Evolutionary conservation across 2,113 vertebrate genomes (phyloP).

Genomic region (Cranoglanis bouderius): DNA sequence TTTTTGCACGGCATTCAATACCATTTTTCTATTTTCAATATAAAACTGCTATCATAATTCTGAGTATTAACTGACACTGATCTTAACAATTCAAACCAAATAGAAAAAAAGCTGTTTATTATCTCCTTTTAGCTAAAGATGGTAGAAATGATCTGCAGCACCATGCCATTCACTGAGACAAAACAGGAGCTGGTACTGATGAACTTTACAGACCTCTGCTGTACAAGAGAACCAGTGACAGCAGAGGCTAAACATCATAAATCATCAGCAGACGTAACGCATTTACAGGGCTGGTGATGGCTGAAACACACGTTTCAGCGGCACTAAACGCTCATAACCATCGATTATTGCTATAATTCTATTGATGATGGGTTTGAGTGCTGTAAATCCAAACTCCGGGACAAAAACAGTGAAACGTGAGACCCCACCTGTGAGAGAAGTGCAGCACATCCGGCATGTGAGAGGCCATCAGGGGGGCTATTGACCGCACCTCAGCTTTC

Average conservation of each 20-base stretch:
- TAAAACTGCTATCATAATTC: not conserved
- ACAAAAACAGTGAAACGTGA: slow-evolving; percentile 46
- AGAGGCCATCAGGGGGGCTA: slow-evolving; percentile 37
- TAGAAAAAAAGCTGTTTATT: not conserved
- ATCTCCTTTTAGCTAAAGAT: not conserved
- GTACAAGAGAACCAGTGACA: slow-evolving; percentile 17
- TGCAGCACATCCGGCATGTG: slow-evolving; percentile 2
- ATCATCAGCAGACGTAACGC: slow-evolving; percentile 3
- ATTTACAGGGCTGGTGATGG: slow-evolving; percentile 2
- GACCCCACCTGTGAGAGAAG: slow-evolving; percentile 4
- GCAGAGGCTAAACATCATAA: slow-evolving; percentile 23
- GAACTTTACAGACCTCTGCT: slow-evolving; percentile 13
- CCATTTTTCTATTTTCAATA: not conserved
- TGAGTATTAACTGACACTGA: not conserved
- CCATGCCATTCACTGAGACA: slow-evolving; percentile 20
- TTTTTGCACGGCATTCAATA: not conserved
- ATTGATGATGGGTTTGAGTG: slow-evolving; percentile 1
- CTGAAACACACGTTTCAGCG: slow-evolving; percentile 47
- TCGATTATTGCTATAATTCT: slow-evolving; percentile 5
- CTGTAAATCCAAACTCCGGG: slow-evolving; percentile 19
- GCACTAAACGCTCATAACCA: slow-evolving; percentile 38
- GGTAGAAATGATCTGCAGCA: not conserved
- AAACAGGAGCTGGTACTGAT: slow-evolving; percentile 15
- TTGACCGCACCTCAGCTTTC: slow-evolving; percentile 44
- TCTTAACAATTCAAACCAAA: not conserved